Evolutionary conservation across 2,113 vertebrate species (phyloP).

Genomic region (Cyprinodon variegatus): DNA sequence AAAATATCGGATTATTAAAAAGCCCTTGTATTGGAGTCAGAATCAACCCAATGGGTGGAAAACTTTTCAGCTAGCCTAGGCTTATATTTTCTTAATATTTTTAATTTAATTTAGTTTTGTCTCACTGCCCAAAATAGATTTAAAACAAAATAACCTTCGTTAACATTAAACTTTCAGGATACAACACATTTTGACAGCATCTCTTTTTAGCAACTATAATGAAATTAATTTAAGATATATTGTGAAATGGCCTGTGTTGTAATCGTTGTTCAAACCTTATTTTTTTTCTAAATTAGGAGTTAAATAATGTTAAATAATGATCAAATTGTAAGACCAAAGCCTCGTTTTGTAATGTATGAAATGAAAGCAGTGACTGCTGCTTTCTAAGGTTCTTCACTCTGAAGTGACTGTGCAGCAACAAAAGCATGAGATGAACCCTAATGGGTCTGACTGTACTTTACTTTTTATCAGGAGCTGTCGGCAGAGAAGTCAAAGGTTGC

Average conservation of each 20-base stretch:
- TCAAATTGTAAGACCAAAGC: background rate
- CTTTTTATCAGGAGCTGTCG: slow-evolving; percentile 83
- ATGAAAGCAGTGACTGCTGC: background rate
- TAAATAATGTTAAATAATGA: background rate
- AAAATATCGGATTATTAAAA: background rate
- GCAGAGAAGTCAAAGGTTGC: slow-evolving; percentile 85
- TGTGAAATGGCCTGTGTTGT: too few relatives aligned
- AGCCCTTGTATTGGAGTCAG: background rate
- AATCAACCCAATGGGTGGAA: background rate
- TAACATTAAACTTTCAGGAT: too few relatives aligned
- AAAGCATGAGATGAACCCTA: background rate
- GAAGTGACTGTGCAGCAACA: background rate
- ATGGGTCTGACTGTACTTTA: background rate
- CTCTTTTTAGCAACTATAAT: too few relatives aligned
- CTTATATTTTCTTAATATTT: too few relatives aligned
- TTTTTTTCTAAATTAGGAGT: background rate
- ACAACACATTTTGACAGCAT: too few relatives aligned
- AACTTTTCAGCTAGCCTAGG: too few relatives aligned
- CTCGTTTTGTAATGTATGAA: background rate
- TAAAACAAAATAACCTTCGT: too few relatives aligned
- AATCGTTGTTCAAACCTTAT: background rate
- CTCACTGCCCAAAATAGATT: too few relatives aligned
- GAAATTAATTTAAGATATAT: too few relatives aligned
- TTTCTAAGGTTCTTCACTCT: background rate
- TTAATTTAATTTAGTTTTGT: too few relatives aligned